phyloP scores from a whole-genome alignment of 2,113 vertebrate species.

The Acinonyx jubatus region DNA sequence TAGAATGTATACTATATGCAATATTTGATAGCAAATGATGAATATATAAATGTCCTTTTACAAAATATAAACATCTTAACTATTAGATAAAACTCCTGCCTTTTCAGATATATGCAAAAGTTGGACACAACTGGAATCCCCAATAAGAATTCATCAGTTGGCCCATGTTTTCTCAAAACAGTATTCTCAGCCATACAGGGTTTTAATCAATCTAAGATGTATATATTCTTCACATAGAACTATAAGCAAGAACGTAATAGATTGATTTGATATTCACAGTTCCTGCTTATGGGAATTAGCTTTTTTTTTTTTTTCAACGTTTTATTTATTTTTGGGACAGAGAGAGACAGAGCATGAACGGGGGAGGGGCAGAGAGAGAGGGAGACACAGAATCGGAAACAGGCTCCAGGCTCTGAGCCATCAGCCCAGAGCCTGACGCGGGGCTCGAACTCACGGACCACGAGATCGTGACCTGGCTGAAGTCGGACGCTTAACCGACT shows the following conservation, averaged over 20 bases:
- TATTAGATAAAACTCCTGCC: not conserved
- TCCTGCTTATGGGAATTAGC: not conserved
- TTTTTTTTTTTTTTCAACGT: not conserved
- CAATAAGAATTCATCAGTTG: not conserved
- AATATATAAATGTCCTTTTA: not conserved
- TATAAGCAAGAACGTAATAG: not conserved
- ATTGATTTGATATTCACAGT: not conserved
- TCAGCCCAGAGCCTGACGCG: too few relatives aligned
- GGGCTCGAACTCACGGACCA: too few relatives aligned
- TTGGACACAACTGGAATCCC: not conserved
- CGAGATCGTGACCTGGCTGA: too few relatives aligned
- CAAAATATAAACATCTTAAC: not conserved
- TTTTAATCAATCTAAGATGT: not conserved
- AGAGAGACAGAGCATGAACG: too few relatives aligned
- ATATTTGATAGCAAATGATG: not conserved
- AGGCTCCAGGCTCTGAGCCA: too few relatives aligned
- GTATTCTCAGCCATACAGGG: not conserved
- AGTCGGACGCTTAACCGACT: too few relatives aligned
- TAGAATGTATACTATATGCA: not conserved
- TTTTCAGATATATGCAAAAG: not conserved
- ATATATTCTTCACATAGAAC: not conserved
- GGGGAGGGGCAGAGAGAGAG: too few relatives aligned
- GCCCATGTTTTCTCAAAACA: not conserved
- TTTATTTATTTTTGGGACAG: too few relatives aligned
- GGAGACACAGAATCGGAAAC: too few relatives aligned